These are phyloP conservation scores for Drosophila cyrtoloma DNA, from an alignment of 2,888 invertebrate species.

Conservation along the genomic window DNA sequence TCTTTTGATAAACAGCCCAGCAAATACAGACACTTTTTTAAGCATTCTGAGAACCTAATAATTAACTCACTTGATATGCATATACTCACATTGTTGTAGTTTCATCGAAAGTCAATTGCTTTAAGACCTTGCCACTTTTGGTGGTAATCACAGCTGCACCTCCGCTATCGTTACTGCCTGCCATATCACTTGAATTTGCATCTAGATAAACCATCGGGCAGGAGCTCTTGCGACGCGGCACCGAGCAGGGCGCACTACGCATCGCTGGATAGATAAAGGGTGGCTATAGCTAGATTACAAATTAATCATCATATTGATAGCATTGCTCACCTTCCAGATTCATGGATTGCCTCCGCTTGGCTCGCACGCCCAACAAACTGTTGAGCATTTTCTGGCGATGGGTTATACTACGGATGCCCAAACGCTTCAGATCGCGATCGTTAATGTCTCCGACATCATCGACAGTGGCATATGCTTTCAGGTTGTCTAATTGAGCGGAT, in stretches of 20 bases:
- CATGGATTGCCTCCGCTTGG: conserved; percentile 87
- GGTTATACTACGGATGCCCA: conserved; percentile 88
- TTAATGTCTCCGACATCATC: conserved; percentile 79
- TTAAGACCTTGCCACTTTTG: conserved; percentile 65
- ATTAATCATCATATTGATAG: neutral
- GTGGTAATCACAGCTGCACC: conserved; percentile 49
- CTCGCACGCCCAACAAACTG: conserved; percentile 88
- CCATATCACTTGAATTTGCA: conserved; percentile 39
- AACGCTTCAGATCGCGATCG: conserved; percentile 87
- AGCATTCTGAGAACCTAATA: neutral
- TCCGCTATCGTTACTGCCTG: conserved; percentile 46
- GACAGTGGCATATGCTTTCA: conserved; percentile 72
- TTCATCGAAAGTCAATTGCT: conserved; percentile 71
- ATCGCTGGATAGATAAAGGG: conserved; percentile 31
- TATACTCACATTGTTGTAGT: conserved; percentile 72
- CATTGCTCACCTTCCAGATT: conserved; percentile 80
- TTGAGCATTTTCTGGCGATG: conserved; percentile 89
- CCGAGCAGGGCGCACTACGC: conserved; percentile 50
- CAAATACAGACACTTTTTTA: neutral
- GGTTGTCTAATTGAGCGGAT: conserved; percentile 60
- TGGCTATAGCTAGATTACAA: conserved; percentile 11
- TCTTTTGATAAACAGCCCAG: neutral
- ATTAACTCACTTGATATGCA: neutral
- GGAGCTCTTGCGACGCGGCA: conserved; percentile 73
- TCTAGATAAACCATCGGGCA: conserved; percentile 71